Conservation (phyloP, 2,888 invertebrate genomes). For the Microplitis manilae region DNA sequence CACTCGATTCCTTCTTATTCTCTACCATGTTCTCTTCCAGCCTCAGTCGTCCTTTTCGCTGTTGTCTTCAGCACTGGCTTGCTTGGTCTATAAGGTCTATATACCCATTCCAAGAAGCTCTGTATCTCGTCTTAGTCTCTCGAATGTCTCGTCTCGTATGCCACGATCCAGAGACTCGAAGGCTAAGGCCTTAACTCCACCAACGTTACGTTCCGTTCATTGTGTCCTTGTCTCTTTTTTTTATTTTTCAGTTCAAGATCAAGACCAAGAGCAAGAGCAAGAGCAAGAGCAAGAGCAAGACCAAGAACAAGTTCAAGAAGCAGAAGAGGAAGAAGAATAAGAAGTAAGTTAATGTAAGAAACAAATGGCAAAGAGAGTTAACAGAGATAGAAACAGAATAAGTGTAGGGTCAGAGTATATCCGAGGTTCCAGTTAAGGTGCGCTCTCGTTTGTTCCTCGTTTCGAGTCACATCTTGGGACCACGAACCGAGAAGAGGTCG, state of each 20-base stretch:
- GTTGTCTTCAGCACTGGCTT: neutral
- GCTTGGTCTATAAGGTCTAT: neutral
- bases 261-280: neutral
- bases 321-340: neutral
- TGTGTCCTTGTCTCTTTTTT: conserved; percentile 10
- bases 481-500: conserved; percentile 52
- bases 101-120: conserved; percentile 32
- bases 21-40: neutral
- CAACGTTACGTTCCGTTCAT: neutral
- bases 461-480: conserved; percentile 58
- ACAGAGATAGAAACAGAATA: conserved; percentile 38
- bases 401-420: conserved; percentile 44
- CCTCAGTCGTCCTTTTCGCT: conserved; percentile 2
- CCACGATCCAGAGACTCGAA: conserved; percentile 61
- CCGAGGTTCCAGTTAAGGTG: conserved; percentile 62
- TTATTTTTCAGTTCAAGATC: neutral
- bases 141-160: conserved; percentile 62
- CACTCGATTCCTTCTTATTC: neutral
- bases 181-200: conserved; percentile 1
- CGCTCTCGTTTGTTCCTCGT: conserved; percentile 69
- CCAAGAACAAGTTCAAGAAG: conserved; percentile 20
- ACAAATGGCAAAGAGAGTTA: conserved; percentile 28
- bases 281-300: neutral
- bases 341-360: conserved; percentile 14
- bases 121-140: conserved; percentile 56